Evolutionary conservation across 1,140 invertebrate genomes (phyloP).

Genomic region (Drosophila seguyi): DNA sequence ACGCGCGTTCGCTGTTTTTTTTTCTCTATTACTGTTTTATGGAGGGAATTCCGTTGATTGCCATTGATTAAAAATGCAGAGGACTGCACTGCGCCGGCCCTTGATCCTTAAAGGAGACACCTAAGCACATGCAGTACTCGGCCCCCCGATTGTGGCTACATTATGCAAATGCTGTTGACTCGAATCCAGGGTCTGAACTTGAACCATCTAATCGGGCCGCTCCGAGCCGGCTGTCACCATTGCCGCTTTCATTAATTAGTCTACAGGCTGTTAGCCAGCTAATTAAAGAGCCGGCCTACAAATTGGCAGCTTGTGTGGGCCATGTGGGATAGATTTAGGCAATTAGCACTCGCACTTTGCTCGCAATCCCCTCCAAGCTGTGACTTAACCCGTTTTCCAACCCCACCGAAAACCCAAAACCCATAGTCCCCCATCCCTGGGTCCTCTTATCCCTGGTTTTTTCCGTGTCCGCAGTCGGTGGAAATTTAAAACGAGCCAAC

Average conservation of each 20-base stretch:
- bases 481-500: conserved; percentile 43
- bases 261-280: conserved; percentile 61
- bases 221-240: conserved; percentile 6
- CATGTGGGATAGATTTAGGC: conserved; percentile 78
- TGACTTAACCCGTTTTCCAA: conserved; percentile 14
- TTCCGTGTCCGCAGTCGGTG: neutral
- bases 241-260: conserved; percentile 59
- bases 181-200: conserved; percentile 29
- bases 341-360: conserved; percentile 54
- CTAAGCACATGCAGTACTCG: conserved; percentile 22
- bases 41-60: conserved; percentile 4
- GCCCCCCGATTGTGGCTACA: conserved; percentile 28
- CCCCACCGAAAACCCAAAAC: conserved; percentile 4
- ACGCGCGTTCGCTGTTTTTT: conserved; percentile 52
- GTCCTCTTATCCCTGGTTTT: neutral
- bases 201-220: conserved; percentile 6
- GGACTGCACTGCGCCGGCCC: conserved; percentile 56
- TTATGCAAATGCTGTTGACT: conserved; percentile 59
- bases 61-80: conserved; percentile 76
- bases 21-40: neutral
- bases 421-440: neutral
- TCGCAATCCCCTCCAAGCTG: conserved; percentile 25
- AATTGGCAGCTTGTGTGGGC: conserved; percentile 70
- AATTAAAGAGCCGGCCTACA: conserved; percentile 65
- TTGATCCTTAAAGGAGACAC: conserved; percentile 36